These are phyloP conservation scores for Baronia brevicornis DNA, from an alignment of 2,888 invertebrate genomes.

Conservation along the genomic window DNA sequence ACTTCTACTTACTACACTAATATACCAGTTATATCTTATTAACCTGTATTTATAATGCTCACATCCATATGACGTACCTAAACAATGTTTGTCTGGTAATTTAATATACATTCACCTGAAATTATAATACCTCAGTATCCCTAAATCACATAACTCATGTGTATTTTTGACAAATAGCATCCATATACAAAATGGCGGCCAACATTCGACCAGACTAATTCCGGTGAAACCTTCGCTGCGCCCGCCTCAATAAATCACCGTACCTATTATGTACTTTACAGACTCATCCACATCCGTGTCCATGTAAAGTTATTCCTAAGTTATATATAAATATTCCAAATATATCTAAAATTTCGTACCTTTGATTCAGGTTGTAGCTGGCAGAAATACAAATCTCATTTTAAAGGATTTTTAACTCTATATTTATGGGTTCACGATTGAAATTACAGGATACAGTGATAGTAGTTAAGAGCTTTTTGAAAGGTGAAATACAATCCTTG, in stretches of 20 bases:
- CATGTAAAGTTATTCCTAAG: slow-evolving; percentile 47
- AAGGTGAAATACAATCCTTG: slow-evolving; percentile 37
- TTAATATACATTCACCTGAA: slow-evolving; percentile 8
- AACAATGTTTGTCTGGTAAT: no score
- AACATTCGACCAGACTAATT: slow-evolving; percentile 60
- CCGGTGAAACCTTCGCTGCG: slow-evolving; percentile 57
- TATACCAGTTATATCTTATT: no score
- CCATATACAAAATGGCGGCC: slow-evolving; percentile 48
- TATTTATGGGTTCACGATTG: slow-evolving; percentile 6
- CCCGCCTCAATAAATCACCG: slow-evolving; percentile 65
- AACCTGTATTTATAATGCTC: no score
- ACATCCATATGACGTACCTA: no score
- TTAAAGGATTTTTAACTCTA: slow-evolving; percentile 22
- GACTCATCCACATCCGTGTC: slow-evolving; percentile 59
- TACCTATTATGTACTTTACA: slow-evolving; percentile 61
- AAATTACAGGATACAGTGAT: slow-evolving; percentile 14
- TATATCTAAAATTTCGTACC: slow-evolving; percentile 59
- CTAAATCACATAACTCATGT: slow-evolving; percentile 21
- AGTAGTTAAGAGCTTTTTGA: slow-evolving; percentile 24
- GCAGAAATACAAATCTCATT: slow-evolving; percentile 10
- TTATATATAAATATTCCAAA: slow-evolving; percentile 72
- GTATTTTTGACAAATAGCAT: slow-evolving; percentile 29
- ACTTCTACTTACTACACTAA: no score
- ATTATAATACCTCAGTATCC: slow-evolving; percentile 5
- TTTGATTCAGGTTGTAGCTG: slow-evolving; percentile 10